Evolutionary conservation across 2,888 invertebrate species (phyloP), one percentile per base, ranked within the genome.

Genomic region (Oconnorella tubifera): DNA sequence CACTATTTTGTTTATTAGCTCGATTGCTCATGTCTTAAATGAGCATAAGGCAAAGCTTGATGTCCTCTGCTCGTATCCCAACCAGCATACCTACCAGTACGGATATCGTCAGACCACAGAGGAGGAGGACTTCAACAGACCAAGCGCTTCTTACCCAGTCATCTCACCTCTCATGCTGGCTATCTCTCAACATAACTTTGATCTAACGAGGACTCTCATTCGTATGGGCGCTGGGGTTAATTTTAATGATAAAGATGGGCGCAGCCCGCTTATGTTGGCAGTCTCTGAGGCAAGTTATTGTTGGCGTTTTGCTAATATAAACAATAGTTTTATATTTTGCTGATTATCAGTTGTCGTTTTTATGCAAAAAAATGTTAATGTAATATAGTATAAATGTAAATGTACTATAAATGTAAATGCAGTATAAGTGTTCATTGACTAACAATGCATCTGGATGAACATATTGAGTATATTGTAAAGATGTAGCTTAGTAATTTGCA

Each of bases 261-360:
- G 76, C n/a, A 81, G 81, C 19, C 81, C 83, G 14, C 69, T 83
- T 40, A 83, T 83, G 82, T 79, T 82, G 73, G 82, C 83, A 55
- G 80, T 82, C 14, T 74, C 74, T 71, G 71, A 77, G 76, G 83
- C 82, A 73, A 68, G 75, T 62, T 25, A 2, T 31, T 40, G 10
- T n/a, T n/a, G n/a, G n/a, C n/a, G n/a, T n/a, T n/a, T n/a, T n/a
- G n/a, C n/a, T n/a, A n/a, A n/a, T n/a, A n/a, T n/a, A n/a, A n/a
- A n/a, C n/a, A n/a, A n/a, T n/a, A n/a, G n/a, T n/a, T n/a, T n/a
- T n/a, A n/a, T n/a, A n/a, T n/a, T n/a, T n/a, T n/a, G n/a, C n/a
- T n/a, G n/a, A n/a, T n/a, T n/a, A n/a, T n/a, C n/a, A n/a, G n/a
- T n/a, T n/a, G n/a, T n/a, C n/a, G n/a, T n/a, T n/a, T n/a, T n/a